A percentile compares a stretch with the other conserved stretches of the same genome.
Conservation (phyloP, 2,113 vertebrate genomes). For the Entomyzon cyanotis region DNA sequence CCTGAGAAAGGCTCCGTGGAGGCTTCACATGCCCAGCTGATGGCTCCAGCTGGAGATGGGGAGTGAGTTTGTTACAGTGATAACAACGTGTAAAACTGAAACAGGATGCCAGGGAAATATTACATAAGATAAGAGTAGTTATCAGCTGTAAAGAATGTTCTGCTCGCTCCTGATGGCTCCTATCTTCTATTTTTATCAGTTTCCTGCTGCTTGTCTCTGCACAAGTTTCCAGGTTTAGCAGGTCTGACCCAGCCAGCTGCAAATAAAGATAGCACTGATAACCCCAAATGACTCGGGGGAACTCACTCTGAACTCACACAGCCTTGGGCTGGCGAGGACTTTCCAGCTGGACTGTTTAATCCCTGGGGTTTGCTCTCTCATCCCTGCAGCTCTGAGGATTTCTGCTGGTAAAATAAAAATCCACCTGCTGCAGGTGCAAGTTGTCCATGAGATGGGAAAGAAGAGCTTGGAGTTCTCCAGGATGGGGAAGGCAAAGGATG, state of each 20-base stretch:
- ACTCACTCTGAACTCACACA: not conserved
- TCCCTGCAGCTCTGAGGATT: not conserved
- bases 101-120: constrained; percentile 26
- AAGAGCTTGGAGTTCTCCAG: not conserved
- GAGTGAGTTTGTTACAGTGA: not conserved
- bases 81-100: constrained; percentile 24
- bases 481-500: not conserved
- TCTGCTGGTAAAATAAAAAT: not conserved
- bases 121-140: not conserved
- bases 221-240: constrained; percentile 4
- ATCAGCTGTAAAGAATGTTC: constrained; percentile 20
- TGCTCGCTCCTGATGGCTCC: constrained; percentile 9
- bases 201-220: constrained; percentile 38
- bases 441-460: not conserved
- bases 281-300: not conserved
- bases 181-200: constrained; percentile 36
- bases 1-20: not conserved
- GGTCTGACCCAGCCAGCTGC: constrained; percentile 23
- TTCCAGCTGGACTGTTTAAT: not conserved
- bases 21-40: not conserved
- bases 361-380: not conserved
- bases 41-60: not conserved
- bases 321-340: not conserved
- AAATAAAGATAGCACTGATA: constrained; percentile 35
- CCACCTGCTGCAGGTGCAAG: not conserved